Evolutionary conservation across 2,888 invertebrate species (phyloP).

Genomic region (Blastobasis lacticolella): DNA sequence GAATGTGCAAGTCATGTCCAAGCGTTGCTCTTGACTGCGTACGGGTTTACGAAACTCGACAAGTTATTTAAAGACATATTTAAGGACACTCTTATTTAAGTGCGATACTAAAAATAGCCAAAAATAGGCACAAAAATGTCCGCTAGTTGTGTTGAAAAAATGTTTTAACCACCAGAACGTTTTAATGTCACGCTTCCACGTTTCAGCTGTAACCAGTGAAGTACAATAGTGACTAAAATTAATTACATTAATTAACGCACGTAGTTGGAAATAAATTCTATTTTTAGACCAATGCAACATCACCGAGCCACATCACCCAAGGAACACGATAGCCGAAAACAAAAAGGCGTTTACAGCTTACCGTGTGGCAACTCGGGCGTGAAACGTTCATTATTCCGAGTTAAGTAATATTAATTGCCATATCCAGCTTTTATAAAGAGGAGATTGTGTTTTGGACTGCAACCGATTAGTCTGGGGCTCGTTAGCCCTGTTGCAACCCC

Average conservation of each 20-base stretch:
- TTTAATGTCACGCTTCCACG: conserved; percentile 10
- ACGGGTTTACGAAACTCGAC: not conserved
- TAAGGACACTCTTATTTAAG: too few relatives aligned
- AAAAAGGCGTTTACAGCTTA: conserved; percentile 17
- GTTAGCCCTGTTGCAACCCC: conserved; percentile 40
- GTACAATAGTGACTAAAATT: too few relatives aligned
- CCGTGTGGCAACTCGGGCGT: conserved; percentile 41
- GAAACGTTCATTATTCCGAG: conserved; percentile 49
- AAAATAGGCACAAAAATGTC: too few relatives aligned
- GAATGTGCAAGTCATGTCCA: conserved; percentile 26
- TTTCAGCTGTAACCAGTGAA: too few relatives aligned
- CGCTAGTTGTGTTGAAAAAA: too few relatives aligned
- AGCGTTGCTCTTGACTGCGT: conserved; percentile 23
- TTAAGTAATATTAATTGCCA: conserved; percentile 66
- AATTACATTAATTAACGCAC: too few relatives aligned
- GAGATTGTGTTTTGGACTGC: conserved; percentile 44
- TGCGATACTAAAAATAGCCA: not conserved
- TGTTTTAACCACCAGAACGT: too few relatives aligned
- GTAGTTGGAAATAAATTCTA: too few relatives aligned
- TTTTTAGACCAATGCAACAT: too few relatives aligned
- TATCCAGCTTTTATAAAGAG: conserved; percentile 47
- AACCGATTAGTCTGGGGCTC: conserved; percentile 45
- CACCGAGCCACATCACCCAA: too few relatives aligned
- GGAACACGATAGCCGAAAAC: conserved; percentile 17
- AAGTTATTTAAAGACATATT: too few relatives aligned